Evolutionary conservation across 1,140 invertebrate species (phyloP), one percentile per base, ranked within the genome.

Genomic region (Elymnias hypermnestra): DNA sequence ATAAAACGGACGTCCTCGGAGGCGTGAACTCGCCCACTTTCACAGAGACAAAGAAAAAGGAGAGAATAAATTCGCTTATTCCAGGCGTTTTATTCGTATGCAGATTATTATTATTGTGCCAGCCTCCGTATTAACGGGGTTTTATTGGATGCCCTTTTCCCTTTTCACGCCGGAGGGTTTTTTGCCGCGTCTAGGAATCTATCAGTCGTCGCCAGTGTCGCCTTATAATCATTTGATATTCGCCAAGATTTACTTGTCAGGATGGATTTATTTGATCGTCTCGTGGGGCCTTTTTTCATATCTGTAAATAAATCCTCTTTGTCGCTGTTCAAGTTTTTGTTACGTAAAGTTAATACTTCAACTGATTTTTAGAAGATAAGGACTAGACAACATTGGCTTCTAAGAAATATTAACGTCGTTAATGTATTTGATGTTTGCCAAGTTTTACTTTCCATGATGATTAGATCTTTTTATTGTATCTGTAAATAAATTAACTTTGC

Each of bases 21-120:
- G 38, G 46, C 46, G 46, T 49, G 46, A 41, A 49, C 23, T 33
- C 48, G 35, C 22, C 31, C 41, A 51, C 19, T 29, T 39, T 31
- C 36, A 23, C 48, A 25, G n/a, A n/a, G n/a, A n/a, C n/a, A 42
- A 39, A 39, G 42, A 51, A 51, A n/a, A 51, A 51, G 36, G 22
- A 22, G n/a, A n/a, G 31, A 18, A 39, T 51, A 51, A 44, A 44
- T 51, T 44, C 48, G 40, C 41, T 44, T 51, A 51, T 51, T 51
- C 33, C 35, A 33, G 36, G 35, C 35, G 48, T 44, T 51, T 51
- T 44, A 35, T 44, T 51, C 35, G 36, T 26, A 51, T 51, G 48
- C 48, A 51, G 42, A 51, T 51, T 51, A 51, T 51, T 51, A 44
- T 51, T 43, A 51, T 44, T 25, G 41, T 19, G 48, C 26, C 40